These are phyloP conservation scores for Gobio gobio DNA, from an alignment of 2,113 vertebrate genomes.

Conservation along the genomic window DNA sequence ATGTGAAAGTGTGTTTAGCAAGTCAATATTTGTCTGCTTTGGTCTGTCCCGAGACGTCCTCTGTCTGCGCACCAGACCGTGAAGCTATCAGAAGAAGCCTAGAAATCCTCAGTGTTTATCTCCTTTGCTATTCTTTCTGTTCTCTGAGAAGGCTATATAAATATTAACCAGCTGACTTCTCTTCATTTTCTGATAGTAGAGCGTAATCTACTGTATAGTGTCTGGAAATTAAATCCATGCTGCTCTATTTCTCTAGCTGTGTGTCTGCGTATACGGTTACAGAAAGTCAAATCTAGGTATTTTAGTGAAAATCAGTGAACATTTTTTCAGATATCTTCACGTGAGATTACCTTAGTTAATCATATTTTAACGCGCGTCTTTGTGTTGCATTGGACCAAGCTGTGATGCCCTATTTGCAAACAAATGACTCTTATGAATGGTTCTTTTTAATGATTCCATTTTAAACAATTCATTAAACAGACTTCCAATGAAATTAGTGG, in stretches of 20 bases:
- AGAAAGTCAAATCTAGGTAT: neutral
- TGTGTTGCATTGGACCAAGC: neutral
- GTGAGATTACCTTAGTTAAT: neutral
- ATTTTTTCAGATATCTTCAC: neutral
- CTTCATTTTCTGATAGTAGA: conserved; percentile 61
- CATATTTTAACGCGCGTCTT: neutral
- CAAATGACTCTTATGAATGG: conserved; percentile 6
- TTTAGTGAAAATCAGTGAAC: neutral
- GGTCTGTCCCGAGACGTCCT: conserved; percentile 73
- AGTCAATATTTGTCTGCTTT: conserved; percentile 81
- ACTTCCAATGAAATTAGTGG: neutral
- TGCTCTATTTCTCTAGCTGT: neutral
- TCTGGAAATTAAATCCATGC: conserved; percentile 44
- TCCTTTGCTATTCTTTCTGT: conserved; percentile 64
- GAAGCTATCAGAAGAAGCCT: conserved; percentile 77
- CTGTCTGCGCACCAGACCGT: conserved; percentile 73
- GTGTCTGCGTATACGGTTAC: neutral
- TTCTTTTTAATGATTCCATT: conserved; percentile 18
- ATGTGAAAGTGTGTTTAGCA: conserved; percentile 63
- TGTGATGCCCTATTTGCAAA: neutral
- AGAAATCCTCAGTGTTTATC: conserved; percentile 74
- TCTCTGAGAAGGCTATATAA: conserved; percentile 71
- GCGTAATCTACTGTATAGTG: conserved; percentile 63
- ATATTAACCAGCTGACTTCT: conserved; percentile 63
- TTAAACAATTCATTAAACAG: conserved; percentile 13